These are phyloP conservation scores for Caenorhabditis auriculariae DNA, from an alignment of 2,888 invertebrate genomes.

Conservation along the genomic window DNA sequence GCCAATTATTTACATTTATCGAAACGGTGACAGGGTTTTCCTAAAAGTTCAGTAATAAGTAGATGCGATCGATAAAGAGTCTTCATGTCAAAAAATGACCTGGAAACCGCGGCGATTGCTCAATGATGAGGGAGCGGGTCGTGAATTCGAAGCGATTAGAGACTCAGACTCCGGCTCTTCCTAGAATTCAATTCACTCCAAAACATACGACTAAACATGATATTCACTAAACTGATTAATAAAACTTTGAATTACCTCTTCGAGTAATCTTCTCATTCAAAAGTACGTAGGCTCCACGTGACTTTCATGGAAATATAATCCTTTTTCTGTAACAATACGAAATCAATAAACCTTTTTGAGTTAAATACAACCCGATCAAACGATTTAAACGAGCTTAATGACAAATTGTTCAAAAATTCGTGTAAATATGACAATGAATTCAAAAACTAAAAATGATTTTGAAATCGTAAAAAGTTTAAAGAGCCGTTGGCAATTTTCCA, in stretches of 20 bases:
- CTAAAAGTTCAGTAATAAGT: too few relatives aligned
- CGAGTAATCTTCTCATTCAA: constrained; percentile 17
- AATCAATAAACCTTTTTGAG: not conserved
- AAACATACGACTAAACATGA: not conserved
- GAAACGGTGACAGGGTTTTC: too few relatives aligned
- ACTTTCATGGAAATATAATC: not conserved
- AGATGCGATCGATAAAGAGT: too few relatives aligned
- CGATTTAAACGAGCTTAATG: too few relatives aligned
- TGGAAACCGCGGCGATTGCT: constrained; percentile 7
- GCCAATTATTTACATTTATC: too few relatives aligned
- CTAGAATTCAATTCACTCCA: not conserved
- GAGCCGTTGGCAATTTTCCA: not conserved
- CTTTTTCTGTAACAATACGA: not conserved
- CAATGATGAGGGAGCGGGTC: not conserved
- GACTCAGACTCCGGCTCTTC: constrained; percentile 33
- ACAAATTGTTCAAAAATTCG: too few relatives aligned
- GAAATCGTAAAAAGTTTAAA: not conserved
- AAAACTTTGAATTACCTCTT: constrained; percentile 8
- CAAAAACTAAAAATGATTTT: too few relatives aligned
- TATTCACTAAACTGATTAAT: too few relatives aligned
- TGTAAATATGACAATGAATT: too few relatives aligned
- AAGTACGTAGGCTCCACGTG: not conserved
- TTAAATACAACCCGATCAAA: too few relatives aligned
- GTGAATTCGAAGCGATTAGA: constrained; percentile 25
- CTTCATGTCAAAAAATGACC: too few relatives aligned